Conservation (phyloP, 2,888 invertebrate genomes). For the Leptura quadrifasciata region DNA sequence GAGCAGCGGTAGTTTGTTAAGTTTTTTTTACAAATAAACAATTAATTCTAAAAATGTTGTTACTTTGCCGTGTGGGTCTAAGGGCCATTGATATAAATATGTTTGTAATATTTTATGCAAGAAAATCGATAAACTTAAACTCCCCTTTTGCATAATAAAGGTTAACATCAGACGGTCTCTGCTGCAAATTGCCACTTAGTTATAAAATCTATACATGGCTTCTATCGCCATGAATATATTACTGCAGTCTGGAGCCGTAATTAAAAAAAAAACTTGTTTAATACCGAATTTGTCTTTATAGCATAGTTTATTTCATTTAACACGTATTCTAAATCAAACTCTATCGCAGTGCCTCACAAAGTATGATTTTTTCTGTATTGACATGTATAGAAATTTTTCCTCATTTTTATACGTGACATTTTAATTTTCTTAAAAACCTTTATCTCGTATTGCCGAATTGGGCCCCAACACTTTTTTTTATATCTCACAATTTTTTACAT, state of each 20-base stretch:
- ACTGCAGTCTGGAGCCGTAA: background rate
- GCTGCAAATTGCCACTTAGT: background rate
- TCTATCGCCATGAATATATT: constrained; percentile 3
- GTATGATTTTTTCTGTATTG: too few species aligned
- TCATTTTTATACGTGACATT: too few species aligned
- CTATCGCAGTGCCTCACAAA: too few species aligned
- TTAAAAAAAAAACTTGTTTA: background rate
- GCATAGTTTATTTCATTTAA: too few species aligned
- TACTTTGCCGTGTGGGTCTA: background rate
- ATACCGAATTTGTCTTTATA: background rate
- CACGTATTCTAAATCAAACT: too few species aligned
- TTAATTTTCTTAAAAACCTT: too few species aligned
- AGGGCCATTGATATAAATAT: background rate
- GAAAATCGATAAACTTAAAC: background rate
- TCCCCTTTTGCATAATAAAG: background rate
- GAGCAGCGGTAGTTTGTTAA: too few species aligned
- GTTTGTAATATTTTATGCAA: background rate
- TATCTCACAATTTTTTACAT: too few species aligned
- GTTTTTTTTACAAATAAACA: background rate
- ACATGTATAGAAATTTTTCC: too few species aligned
- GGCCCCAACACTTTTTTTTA: too few species aligned
- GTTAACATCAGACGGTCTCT: background rate
- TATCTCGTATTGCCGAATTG: too few species aligned
- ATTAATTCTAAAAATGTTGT: background rate
- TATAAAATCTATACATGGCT: background rate